A percentile compares a stretch with the other conserved stretches of the same genome.
These are phyloP conservation scores for Sterrhoptilus dennistouni DNA, from an alignment of 2,113 vertebrate species.

Conservation along the genomic window DNA sequence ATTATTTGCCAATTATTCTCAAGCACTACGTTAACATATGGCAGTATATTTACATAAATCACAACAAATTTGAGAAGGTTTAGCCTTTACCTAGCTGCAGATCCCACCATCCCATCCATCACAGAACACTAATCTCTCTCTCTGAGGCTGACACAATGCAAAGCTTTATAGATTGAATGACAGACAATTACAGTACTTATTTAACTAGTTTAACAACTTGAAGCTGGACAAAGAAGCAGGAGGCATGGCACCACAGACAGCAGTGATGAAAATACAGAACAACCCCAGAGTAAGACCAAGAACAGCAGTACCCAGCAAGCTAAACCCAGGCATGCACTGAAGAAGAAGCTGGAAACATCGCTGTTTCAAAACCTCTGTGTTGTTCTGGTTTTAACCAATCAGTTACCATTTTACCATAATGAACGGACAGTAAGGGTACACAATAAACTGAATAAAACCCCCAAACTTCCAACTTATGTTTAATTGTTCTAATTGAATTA, in stretches of 20 bases:
- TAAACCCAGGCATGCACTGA: background rate
- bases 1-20: background rate
- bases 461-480: background rate
- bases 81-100: background rate
- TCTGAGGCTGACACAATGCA: background rate
- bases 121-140: background rate
- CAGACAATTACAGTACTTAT: background rate
- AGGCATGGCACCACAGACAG: background rate
- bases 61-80: background rate
- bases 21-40: background rate
- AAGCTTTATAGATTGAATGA: background rate
- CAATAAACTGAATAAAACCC: background rate
- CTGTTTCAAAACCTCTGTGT: background rate
- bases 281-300: background rate
- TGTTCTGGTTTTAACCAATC: background rate
- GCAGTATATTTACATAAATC: background rate
- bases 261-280: background rate
- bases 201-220: background rate
- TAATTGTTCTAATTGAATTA: background rate
- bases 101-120: background rate
- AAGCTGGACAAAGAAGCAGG: background rate
- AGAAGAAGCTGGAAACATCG: background rate
- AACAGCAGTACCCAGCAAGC: background rate
- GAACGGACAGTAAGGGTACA: background rate
- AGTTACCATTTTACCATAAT: background rate